Base-by-base conservation (phyloP, 2,888 invertebrate species). In the Phyto melanocephala region DNA sequence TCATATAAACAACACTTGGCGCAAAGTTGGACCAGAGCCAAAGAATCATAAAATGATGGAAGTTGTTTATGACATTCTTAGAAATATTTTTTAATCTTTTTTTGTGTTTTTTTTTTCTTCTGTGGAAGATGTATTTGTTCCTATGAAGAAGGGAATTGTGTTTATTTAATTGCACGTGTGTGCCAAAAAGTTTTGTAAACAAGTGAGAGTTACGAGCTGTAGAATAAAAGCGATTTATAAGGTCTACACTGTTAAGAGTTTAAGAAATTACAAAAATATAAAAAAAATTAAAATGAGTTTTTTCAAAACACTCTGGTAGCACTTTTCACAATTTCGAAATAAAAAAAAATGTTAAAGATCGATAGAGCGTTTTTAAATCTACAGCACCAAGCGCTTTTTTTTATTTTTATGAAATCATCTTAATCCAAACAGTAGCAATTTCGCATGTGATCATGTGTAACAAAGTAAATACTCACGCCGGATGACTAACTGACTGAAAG, bases 1-100 rank as follows among this genome's bases (percentile, higher is more conserved):
- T 67, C 60, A 72, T 60, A 60, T 62, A 71, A 81, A 80, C 68
- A 80, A 76, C 76, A 76, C 70, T 58, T 33, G 40, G n/a, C 35
- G 13, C 63, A 79, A 52, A 78, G n/a, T 82, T 82, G 82, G 82
- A 71, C 71, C 60, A 35, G n/a, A 54, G 79, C 82, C 82, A 82
- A 74, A 52, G 62, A 13, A 71, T 67, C 60, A 65, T 71, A 62
- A 76, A 67, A 67, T 71, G 54, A 75, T 79, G 71, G 67, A 82
- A 82, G 79, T 82, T 82, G 71, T 79, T 82, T 79, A 79, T 82
- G 75, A 56, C 71, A 67, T 76, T 81, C 82, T 62, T 60, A 24
- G 75, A 62, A 79, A 65, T n/a, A 13, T 54, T 33, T 28, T 72
- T 42, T 42, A 8, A 63, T 70, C 5, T 45, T 47, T 56, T 60